Percentiles rank a stretch among this genome's conserved stretches.
Evolutionary conservation across 2,113 vertebrate genomes (phyloP).

Genomic region (Asarcornis scutulata): DNA sequence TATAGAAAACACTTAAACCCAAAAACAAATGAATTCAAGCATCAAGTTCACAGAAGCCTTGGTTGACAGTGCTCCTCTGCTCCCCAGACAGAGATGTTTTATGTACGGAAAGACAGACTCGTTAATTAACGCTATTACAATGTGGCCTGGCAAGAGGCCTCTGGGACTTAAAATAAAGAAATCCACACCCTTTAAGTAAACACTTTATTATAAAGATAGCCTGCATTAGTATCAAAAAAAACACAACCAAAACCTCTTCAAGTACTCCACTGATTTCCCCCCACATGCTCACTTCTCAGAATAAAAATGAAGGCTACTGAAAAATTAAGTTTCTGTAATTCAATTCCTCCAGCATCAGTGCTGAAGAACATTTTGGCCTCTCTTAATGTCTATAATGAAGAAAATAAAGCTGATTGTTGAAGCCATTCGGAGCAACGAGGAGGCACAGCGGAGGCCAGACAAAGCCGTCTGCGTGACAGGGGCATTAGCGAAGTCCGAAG

Average conservation of each 20-base stretch:
- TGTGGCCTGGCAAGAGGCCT: constrained; percentile 3
- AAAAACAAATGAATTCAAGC: constrained; percentile 71
- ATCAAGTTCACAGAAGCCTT: constrained; percentile 60
- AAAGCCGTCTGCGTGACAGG: neutral
- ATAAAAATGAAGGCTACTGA: constrained; percentile 28
- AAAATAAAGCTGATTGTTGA: constrained; percentile 54
- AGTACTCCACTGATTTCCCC: neutral
- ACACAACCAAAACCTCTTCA: neutral
- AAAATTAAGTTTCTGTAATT: constrained; percentile 52
- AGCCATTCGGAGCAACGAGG: constrained; percentile 13
- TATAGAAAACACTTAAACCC: constrained; percentile 62
- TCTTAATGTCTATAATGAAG: constrained; percentile 35
- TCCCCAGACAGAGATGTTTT: constrained; percentile 38
- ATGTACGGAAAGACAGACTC: constrained; percentile 43
- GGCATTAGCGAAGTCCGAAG: constrained; percentile 29
- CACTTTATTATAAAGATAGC: neutral
- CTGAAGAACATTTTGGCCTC: constrained; percentile 42
- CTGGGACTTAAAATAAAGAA: constrained; percentile 44
- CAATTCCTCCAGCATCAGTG: constrained; percentile 19
- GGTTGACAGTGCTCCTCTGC: neutral
- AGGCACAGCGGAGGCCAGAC: neutral
- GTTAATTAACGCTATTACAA: constrained; percentile 57
- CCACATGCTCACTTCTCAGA: neutral
- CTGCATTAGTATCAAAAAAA: neutral
- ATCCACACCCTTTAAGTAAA: constrained; percentile 4